phyloP scores from a whole-genome alignment of 2,797 vertebrate genomes.

The Telmatherina bonti region DNA sequence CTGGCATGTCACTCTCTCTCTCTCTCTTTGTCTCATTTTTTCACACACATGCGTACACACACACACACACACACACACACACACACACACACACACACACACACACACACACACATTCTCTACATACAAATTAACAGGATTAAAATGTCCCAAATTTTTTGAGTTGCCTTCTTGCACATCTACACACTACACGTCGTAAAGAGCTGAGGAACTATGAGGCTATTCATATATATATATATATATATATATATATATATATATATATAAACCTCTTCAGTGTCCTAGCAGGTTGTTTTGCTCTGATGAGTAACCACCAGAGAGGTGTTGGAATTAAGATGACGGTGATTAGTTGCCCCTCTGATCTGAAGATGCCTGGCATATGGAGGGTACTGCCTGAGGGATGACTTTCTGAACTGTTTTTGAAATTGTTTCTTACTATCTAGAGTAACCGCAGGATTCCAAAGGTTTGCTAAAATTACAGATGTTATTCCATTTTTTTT shows the following conservation, averaged over 20 bases:
- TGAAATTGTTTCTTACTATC: constrained; percentile 44
- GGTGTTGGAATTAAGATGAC: constrained; percentile 55
- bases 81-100: constrained; percentile 1
- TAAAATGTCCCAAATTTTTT: constrained; percentile 1
- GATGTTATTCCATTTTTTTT: constrained; percentile 2
- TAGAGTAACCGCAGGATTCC: constrained; percentile 22
- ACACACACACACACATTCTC: constrained; percentile 3
- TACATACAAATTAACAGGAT: neutral
- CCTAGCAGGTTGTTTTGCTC: constrained; percentile 68
- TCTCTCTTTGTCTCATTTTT: neutral
- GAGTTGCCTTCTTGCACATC: constrained; percentile 5
- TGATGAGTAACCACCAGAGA: constrained; percentile 39
- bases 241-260: no score
- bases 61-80: constrained; percentile 10
- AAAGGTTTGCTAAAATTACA: constrained; percentile 15
- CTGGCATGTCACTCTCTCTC: constrained; percentile 12
- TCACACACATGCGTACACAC: neutral
- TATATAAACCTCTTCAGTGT: constrained; percentile 58
- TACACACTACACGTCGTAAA: constrained; percentile 30
- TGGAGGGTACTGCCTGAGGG: constrained; percentile 47
- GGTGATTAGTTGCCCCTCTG: constrained; percentile 49
- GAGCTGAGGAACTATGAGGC: constrained; percentile 30
- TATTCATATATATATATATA: no score
- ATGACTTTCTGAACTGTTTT: constrained; percentile 54
- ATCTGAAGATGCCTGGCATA: constrained; percentile 58